Evolutionary conservation across 2,797 vertebrate genomes (phyloP).

Genomic region (Pseudochaenichthys georgianus): DNA sequence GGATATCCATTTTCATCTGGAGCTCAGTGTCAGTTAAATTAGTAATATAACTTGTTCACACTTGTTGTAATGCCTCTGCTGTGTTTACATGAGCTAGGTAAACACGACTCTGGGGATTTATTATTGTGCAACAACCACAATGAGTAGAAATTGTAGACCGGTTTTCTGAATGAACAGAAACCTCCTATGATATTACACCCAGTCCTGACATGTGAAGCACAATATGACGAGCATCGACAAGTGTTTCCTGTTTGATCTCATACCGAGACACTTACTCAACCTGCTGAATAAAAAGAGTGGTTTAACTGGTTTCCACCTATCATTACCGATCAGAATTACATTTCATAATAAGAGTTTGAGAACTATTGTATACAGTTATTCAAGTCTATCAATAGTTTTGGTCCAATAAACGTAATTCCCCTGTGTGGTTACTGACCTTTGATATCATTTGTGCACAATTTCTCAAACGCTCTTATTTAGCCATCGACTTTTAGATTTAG

Average conservation of each 20-base stretch:
- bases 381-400: too few relatives aligned
- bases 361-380: too few relatives aligned
- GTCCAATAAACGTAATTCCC: too few relatives aligned
- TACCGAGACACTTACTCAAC: slow-evolving; percentile 9
- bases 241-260: slow-evolving; percentile 21
- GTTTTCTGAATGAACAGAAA: not conserved
- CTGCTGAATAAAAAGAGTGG: not conserved
- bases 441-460: too few relatives aligned
- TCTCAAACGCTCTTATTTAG: too few relatives aligned
- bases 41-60: not conserved
- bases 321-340: not conserved
- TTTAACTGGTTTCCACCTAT: not conserved
- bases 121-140: slow-evolving; percentile 15
- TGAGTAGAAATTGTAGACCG: slow-evolving; percentile 19
- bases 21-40: not conserved
- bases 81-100: slow-evolving; percentile 9
- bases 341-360: not conserved
- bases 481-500: too few relatives aligned
- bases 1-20: not conserved
- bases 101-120: slow-evolving; percentile 4
- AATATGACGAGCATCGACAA: slow-evolving; percentile 9
- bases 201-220: not conserved
- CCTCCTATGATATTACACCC: slow-evolving; percentile 27
- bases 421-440: too few relatives aligned
- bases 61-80: not conserved